Percentiles rank a stretch among this genome's conserved stretches.
phyloP scores from a whole-genome alignment of 2,888 invertebrate genomes.

The Clistopyga incitator region DNA sequence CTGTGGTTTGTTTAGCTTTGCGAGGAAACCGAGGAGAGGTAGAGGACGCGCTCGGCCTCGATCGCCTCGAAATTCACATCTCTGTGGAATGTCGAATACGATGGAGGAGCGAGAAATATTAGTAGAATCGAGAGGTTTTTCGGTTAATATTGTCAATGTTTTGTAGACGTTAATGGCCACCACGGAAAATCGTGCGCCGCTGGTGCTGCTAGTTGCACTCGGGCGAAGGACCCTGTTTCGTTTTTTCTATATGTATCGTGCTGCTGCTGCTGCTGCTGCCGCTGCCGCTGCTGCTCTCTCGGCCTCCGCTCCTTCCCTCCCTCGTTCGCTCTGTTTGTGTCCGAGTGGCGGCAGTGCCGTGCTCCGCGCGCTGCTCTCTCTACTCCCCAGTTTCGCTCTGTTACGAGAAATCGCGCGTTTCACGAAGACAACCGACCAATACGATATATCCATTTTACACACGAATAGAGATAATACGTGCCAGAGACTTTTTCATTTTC shows the following conservation, averaged over 20 bases:
- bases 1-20: slow-evolving; percentile 19
- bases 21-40: slow-evolving; percentile 10
- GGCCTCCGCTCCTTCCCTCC: slow-evolving; percentile 12
- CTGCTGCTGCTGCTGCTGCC: too few relatives aligned
- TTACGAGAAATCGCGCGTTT: neutral
- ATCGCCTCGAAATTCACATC: slow-evolving; percentile 1
- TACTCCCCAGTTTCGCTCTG: neutral
- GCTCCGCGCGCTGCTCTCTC: slow-evolving; percentile 15
- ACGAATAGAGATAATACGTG: too few relatives aligned
- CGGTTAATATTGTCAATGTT: neutral
- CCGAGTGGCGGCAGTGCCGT: slow-evolving; percentile 32
- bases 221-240: slow-evolving; percentile 36
- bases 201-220: neutral
- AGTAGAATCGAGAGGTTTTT: too few relatives aligned
- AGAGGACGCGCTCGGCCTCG: slow-evolving; percentile 25
- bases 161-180: slow-evolving; percentile 1
- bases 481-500: too few relatives aligned
- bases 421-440: neutral
- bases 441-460: neutral
- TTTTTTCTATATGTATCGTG: slow-evolving; percentile 8
- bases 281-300: too few relatives aligned
- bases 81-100: neutral
- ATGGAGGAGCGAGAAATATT: slow-evolving; percentile 1
- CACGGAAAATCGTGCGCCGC: neutral
- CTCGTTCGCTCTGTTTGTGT: slow-evolving; percentile 35